Evolutionary conservation across 2,797 vertebrate species (phyloP), one percentile per base, ranked within the genome.

Genomic region (Selene dorsalis): DNA sequence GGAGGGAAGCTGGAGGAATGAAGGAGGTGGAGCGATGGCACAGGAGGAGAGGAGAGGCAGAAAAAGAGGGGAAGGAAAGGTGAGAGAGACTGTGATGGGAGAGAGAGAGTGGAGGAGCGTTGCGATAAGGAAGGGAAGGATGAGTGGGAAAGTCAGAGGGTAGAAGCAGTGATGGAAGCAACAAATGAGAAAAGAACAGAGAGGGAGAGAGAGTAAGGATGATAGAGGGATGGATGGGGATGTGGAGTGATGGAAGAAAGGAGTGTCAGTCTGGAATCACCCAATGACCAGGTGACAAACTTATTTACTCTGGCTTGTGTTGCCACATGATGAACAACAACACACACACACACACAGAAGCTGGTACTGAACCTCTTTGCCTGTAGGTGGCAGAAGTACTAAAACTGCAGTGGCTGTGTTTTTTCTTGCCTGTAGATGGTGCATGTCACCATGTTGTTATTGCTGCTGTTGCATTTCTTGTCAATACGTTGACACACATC

Each of bases 1-100:
- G 88, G 75, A 69, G 45, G 65, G 60, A 41, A 47, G 72, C 28
- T 4, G 11, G 74, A 65, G 67, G 9, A 13, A 55, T 16, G 11
- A 62, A 41, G 69, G 61, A 65, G 45, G 43, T 69, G 62, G 82
- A 73, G 66, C 68, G 71, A 78, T 53, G 45, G 53, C n/a, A 35
- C 16, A 64, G 68, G 58, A 76, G 55, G 60, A 68, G 45, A 61
- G 56, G 59, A 53, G 48, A 35, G 63, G 56, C 67, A 79, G 67
- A 73, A 72, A 56, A 45, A 63, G 57, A 69, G 50, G 41, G 61
- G 17, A 55, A 39, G 14, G 43, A 26, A 63, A 65, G 43, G 67
- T 41, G 9, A 52, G 57, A 58, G 73, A 67, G 77, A 73, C 45
- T 47, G 60, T 28, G 32, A n/a, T 22, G 57, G 67, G 32, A 68